phyloP scores from a whole-genome alignment of 2,113 vertebrate species.

The Petrocephalus zakoni region DNA sequence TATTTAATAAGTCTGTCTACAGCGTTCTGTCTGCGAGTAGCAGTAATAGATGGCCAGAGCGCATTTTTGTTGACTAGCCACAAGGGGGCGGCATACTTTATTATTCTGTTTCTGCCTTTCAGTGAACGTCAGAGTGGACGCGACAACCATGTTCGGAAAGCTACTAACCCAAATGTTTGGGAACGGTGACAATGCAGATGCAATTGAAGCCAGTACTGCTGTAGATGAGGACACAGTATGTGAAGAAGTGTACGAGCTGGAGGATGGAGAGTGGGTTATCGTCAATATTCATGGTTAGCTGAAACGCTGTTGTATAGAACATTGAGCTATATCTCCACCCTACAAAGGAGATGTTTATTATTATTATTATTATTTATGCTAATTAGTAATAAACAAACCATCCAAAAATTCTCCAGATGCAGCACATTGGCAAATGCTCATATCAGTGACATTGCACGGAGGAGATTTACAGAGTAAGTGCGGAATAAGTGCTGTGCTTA shows the following conservation, averaged over 20 bases:
- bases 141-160: conserved; percentile 53
- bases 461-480: neutral
- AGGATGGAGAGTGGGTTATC: conserved; percentile 64
- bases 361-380: neutral
- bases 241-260: conserved; percentile 52
- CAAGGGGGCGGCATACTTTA: conserved; percentile 7
- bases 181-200: conserved; percentile 26
- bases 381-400: neutral
- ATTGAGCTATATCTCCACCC: too few species aligned
- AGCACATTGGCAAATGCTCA: neutral
- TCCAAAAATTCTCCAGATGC: neutral
- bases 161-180: conserved; percentile 56
- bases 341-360: neutral
- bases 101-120: neutral
- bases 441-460: neutral
- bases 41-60: neutral
- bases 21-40: neutral
- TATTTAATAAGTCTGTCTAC: neutral
- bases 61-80: neutral
- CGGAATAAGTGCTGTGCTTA: neutral
- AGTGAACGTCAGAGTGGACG: neutral
- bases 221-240: conserved; percentile 19
- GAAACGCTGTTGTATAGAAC: neutral
- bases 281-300: conserved; percentile 56
- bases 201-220: neutral